Evolutionary conservation across 1,140 invertebrate genomes (phyloP).

Genomic region (Lepidostoma basale): DNA sequence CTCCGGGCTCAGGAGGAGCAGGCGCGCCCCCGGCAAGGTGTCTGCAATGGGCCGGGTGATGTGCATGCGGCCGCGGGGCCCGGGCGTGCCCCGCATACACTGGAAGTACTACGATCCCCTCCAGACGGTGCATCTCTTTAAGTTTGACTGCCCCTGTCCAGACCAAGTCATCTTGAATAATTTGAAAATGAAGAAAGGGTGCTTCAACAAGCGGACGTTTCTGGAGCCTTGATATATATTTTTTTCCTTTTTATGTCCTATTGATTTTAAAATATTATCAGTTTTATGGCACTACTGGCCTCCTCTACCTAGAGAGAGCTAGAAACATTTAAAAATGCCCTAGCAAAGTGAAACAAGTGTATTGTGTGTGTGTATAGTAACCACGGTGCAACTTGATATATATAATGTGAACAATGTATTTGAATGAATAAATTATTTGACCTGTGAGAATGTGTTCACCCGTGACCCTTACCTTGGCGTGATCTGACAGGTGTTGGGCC

Average conservation of each 20-base stretch:
- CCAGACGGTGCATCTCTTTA: background rate
- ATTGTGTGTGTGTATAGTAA: background rate
- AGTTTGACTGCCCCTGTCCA: conserved; percentile 4
- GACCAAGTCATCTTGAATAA: conserved; percentile 16
- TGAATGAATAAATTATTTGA: background rate
- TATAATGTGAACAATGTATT: background rate
- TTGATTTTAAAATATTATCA: background rate
- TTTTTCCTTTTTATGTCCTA: background rate
- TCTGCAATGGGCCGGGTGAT: conserved; percentile 17
- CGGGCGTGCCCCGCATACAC: background rate
- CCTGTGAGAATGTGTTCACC: background rate
- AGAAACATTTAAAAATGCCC: background rate
- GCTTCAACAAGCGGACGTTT: background rate
- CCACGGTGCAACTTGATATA: background rate
- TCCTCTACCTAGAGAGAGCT: background rate
- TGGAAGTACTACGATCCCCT: conserved; percentile 7
- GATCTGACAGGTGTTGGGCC: conserved; percentile 63
- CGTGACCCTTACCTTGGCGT: conserved; percentile 59
- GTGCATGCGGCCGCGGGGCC: background rate
- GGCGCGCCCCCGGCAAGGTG: background rate
- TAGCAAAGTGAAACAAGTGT: background rate
- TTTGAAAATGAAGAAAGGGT: conserved; percentile 1
- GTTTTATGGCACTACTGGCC: background rate
- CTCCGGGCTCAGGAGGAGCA: background rate
- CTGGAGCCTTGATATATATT: conserved; percentile 2